Evolutionary conservation across 2,113 vertebrate genomes (phyloP).

Genomic region (Zosterops hypoxanthus): DNA sequence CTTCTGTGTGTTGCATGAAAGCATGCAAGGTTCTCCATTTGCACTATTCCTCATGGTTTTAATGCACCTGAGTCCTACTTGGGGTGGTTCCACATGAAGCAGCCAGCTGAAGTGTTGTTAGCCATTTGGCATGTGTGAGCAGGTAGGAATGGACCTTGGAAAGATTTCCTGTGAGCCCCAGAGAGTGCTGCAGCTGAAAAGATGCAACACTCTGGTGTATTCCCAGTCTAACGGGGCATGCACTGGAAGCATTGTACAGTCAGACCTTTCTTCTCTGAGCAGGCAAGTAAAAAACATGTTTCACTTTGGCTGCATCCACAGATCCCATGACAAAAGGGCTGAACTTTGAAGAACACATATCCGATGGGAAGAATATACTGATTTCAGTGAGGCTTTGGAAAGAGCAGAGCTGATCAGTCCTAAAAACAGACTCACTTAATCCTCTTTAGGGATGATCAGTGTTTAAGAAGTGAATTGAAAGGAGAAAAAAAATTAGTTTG

Average conservation of each 20-base stretch:
- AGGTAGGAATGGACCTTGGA: neutral
- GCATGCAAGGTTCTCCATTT: fast-evolving
- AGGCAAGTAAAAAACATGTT: neutral
- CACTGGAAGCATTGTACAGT: neutral
- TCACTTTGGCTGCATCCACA: neutral
- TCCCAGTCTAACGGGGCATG: neutral
- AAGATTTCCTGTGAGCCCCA: neutral
- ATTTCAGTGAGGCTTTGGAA: neutral
- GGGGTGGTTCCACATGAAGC: neutral
- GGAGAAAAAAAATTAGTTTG: neutral
- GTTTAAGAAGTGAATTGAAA: constrained; percentile 4
- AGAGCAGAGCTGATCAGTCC: neutral
- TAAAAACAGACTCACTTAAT: constrained; percentile 9
- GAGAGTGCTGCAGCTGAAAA: neutral
- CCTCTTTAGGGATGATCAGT: neutral
- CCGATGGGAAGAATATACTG: neutral
- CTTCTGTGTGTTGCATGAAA: neutral
- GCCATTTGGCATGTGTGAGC: neutral
- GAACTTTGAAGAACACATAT: neutral
- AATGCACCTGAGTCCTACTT: neutral
- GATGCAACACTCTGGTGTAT: neutral
- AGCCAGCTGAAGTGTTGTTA: neutral
- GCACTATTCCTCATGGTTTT: neutral
- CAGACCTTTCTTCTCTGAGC: neutral
- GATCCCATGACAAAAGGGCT: neutral